Conservation (phyloP, 2,797 vertebrate species). For the Notoglanidium macrostoma region DNA sequence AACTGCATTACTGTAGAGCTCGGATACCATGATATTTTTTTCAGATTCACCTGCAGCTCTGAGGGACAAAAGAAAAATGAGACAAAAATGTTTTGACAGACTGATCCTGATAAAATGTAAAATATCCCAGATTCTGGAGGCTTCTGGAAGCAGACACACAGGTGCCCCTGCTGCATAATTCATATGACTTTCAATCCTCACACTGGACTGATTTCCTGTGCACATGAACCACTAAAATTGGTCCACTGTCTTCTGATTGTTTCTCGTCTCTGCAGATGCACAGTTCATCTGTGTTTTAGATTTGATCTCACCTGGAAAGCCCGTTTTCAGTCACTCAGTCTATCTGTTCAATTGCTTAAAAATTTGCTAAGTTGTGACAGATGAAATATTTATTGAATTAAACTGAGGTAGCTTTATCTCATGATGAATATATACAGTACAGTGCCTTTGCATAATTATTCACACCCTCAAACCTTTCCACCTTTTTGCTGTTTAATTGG, state of each 20-base stretch:
- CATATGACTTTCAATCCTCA: slow-evolving; percentile 64
- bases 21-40: slow-evolving; percentile 27
- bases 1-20: background rate
- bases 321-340: background rate
- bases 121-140: slow-evolving; percentile 70
- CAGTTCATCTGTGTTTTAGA: slow-evolving; percentile 15
- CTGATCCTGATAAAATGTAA: slow-evolving; percentile 71
- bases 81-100: slow-evolving; percentile 61
- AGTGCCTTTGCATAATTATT: background rate
- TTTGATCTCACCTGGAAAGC: slow-evolving; percentile 14
- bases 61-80: slow-evolving; percentile 24
- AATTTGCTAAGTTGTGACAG: background rate
- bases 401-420: background rate
- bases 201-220: slow-evolving; percentile 63
- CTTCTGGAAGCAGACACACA: slow-evolving; percentile 64
- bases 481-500: background rate
- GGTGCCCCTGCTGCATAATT: slow-evolving; percentile 73
- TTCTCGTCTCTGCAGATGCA: slow-evolving; percentile 23
- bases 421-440: background rate
- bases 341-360: slow-evolving; percentile 16
- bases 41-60: slow-evolving; percentile 31
- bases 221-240: slow-evolving; percentile 36
- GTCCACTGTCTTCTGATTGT: slow-evolving; percentile 50
- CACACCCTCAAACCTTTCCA: background rate
- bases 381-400: background rate